phyloP scores from a whole-genome alignment of 2,113 vertebrate species.

The Pluvianellus socialis region DNA sequence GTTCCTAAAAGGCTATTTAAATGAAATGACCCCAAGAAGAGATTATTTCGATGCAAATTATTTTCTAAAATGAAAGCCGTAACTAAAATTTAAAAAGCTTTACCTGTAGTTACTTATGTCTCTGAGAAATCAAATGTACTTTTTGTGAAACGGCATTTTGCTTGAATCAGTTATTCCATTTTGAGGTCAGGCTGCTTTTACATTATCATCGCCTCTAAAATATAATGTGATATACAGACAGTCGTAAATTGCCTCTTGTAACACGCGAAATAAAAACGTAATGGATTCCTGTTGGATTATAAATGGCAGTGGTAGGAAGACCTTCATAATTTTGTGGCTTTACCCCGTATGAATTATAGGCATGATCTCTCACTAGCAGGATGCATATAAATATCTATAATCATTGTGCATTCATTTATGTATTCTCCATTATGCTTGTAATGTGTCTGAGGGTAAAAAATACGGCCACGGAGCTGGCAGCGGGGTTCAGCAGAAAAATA shows the following conservation, averaged over 20 bases:
- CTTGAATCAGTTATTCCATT: background rate
- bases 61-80: background rate
- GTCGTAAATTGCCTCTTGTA: conserved; percentile 36
- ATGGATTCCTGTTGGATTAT: conserved; percentile 53
- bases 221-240: conserved; percentile 14
- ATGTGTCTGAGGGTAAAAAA: conserved; percentile 22
- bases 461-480: background rate
- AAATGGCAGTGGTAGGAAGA: conserved; percentile 36
- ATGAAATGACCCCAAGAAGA: background rate
- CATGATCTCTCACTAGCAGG: conserved; percentile 29
- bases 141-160: background rate
- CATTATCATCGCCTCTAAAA: conserved; percentile 29
- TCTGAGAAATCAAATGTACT: background rate
- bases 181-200: conserved; percentile 47
- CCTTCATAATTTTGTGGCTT: conserved; percentile 46
- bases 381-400: conserved; percentile 49
- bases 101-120: background rate
- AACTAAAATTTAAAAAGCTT: background rate
- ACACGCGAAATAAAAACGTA: conserved; percentile 32
- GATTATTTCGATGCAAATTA: background rate
- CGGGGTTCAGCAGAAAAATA: background rate
- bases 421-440: conserved; percentile 44
- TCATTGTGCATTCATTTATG: conserved; percentile 41
- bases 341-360: conserved; percentile 45
- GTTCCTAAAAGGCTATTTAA: background rate